Conservation (phyloP, 1,140 invertebrate species). For the Drosophila triauraria region DNA sequence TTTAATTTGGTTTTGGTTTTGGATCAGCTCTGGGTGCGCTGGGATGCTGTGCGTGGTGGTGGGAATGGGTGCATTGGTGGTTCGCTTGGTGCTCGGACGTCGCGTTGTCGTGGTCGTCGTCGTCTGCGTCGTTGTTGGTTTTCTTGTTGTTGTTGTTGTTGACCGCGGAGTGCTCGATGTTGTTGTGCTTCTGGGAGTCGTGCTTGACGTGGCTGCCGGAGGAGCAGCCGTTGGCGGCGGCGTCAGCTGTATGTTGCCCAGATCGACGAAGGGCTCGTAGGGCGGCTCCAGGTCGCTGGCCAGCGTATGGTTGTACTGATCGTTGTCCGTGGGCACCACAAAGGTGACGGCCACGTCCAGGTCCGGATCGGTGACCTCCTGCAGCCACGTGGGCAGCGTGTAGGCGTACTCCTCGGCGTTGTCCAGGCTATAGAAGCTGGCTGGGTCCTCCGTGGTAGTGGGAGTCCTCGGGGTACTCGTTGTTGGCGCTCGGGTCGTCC, state of each 20-base stretch:
- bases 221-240: slow-evolving; percentile 33
- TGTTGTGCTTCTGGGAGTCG: slow-evolving; percentile 41
- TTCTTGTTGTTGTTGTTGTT: slow-evolving; percentile 47
- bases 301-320: slow-evolving; percentile 77
- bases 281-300: slow-evolving; percentile 71
- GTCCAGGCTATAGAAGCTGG: slow-evolving; percentile 51
- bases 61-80: slow-evolving; percentile 66
- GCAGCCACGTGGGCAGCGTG: slow-evolving; percentile 74
- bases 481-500: slow-evolving; percentile 38
- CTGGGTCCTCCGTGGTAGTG: slow-evolving; percentile 58
- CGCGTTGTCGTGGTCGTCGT: slow-evolving; percentile 63
- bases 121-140: slow-evolving; percentile 17
- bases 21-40: slow-evolving; percentile 31
- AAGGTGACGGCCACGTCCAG: slow-evolving; percentile 80
- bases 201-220: slow-evolving; percentile 21
- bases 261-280: slow-evolving; percentile 72
- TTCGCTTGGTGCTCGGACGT: slow-evolving; percentile 41
- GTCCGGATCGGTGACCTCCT: slow-evolving; percentile 79
- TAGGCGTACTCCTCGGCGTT: slow-evolving; percentile 70
- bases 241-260: slow-evolving; percentile 71
- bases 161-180: slow-evolving; percentile 29
- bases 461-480: slow-evolving; percentile 23
- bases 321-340: slow-evolving; percentile 71
- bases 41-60: slow-evolving; percentile 54
- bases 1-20: slow-evolving; percentile 25